A percentile compares a stretch with the other conserved stretches of the same genome.
Evolutionary conservation across 2,797 vertebrate genomes (phyloP).

Genomic region (Neomorphus geoffroyi): DNA sequence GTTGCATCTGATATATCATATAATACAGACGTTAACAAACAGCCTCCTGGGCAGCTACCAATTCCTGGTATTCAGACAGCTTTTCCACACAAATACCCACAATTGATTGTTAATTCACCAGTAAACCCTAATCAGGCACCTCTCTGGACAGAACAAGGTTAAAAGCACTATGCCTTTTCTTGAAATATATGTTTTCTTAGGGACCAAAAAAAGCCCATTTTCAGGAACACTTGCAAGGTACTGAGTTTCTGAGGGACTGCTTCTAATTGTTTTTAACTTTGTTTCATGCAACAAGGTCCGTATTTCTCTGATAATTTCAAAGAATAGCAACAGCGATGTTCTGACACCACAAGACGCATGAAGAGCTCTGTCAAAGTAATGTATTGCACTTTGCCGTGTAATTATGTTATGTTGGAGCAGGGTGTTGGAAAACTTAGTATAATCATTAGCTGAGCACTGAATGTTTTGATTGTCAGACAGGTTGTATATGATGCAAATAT

Average conservation of each 20-base stretch:
- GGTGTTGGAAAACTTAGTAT: constrained; percentile 79
- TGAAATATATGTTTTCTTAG: not conserved
- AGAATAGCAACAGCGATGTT: constrained; percentile 8
- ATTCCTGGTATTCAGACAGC: not conserved
- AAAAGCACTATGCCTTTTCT: not conserved
- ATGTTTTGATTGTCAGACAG: constrained; percentile 85
- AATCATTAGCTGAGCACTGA: constrained; percentile 78
- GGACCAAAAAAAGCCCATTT: not conserved
- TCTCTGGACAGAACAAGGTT: not conserved
- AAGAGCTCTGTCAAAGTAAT: constrained; percentile 70
- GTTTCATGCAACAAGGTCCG: not conserved
- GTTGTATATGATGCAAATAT: constrained; percentile 82
- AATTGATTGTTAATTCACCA: not conserved
- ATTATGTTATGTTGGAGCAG: constrained; percentile 75
- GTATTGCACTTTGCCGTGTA: constrained; percentile 58
- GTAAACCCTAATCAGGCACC: not conserved
- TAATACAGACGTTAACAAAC: not conserved
- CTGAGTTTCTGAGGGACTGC: not conserved
- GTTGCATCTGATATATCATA: not conserved
- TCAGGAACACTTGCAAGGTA: not conserved
- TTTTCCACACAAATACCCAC: not conserved
- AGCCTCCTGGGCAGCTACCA: not conserved
- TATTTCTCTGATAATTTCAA: constrained; percentile 3
- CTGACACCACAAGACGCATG: constrained; percentile 43
- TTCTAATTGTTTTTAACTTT: not conserved